Evolutionary conservation across 2,113 vertebrate genomes (phyloP), one percentile per base, ranked within the genome.

Genomic region (Chitala chitala): DNA sequence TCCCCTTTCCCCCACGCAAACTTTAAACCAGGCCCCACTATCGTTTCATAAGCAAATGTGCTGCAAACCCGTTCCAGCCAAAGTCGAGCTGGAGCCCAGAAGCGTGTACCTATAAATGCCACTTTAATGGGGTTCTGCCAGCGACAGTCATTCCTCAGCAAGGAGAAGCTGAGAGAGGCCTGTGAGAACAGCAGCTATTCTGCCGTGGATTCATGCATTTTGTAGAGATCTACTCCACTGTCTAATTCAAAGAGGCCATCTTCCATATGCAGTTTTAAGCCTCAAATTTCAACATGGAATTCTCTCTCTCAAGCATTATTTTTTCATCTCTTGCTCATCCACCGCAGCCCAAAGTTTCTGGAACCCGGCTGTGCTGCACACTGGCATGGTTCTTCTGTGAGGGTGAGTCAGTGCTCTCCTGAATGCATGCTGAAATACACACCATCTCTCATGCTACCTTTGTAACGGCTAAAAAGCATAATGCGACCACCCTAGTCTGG

Each of bases 201-300:
- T 80, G 75, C 75, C 73, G 80, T 77, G 74, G 79, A 64, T 80
- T 89, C 81, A 83, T 88, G 80, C 74, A 87, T 86, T 85, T 85
- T 87, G 83, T 84, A 86, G 79, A n/a, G 64, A 70, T 77, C 48
- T 71, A 79, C 74, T 75, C 78, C 66, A 69, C 78, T 75, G 78
- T 84, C 84, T 75, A 85, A 85, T 87, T 85, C 82, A 76, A 82
- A 75, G 80, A 79, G 82, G 83, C 79, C 76, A 65, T 81, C 79
- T 87, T 82, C 75, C 72, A 81, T 84, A 84, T 83, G 81, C 78
- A 26, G 79, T 83, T 85, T 85, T 81, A 84, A 75, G 76, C 78
- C 78, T 84, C 76, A 56, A 42, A 38, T 73, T 2, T 53, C 78
- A 78, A 75, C 76, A 55, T 68, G 38, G 63, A 79, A 75, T 77